A percentile compares a stretch with the other conserved stretches of the same genome.
phyloP scores from a whole-genome alignment of 2,113 vertebrate species.

The Reinhardtius hippoglossoides region DNA sequence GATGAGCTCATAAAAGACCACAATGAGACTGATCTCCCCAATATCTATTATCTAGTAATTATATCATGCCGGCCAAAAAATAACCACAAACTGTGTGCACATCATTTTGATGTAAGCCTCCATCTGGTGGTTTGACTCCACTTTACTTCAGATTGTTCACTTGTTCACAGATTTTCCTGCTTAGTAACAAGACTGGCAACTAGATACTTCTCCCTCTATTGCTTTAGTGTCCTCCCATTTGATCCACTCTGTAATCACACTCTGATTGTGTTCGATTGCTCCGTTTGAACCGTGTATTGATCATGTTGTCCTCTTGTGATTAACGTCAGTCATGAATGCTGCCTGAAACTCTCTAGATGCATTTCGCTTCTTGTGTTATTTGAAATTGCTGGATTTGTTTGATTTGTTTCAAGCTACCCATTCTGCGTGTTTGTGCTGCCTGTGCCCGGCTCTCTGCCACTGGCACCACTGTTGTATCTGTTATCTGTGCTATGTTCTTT shows the following conservation, averaged over 20 bases:
- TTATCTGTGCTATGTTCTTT: background rate
- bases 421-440: slow-evolving; percentile 1
- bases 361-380: background rate
- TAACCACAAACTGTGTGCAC: background rate
- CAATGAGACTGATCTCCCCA: background rate
- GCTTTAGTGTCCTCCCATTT: slow-evolving; percentile 10
- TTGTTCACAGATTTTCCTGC: background rate
- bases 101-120: background rate
- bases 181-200: too few relatives aligned
- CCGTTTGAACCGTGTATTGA: slow-evolving; percentile 50
- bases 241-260: slow-evolving; percentile 36
- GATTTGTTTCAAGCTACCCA: background rate
- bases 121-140: background rate
- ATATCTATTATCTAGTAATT: background rate
- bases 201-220: background rate
- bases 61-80: background rate
- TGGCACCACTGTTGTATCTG: background rate
- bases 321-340: slow-evolving; percentile 37
- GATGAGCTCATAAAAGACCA: slow-evolving; percentile 2
- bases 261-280: slow-evolving; percentile 60
- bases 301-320: slow-evolving; percentile 31
- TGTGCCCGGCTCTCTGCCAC: background rate
- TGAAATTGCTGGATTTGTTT: slow-evolving; percentile 26
- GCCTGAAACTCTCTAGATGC: slow-evolving; percentile 31
- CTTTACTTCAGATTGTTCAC: too few relatives aligned